These are phyloP conservation scores for Thaumetopoea pityocampa DNA, from an alignment of 1,140 invertebrate species.

Conservation along the genomic window DNA sequence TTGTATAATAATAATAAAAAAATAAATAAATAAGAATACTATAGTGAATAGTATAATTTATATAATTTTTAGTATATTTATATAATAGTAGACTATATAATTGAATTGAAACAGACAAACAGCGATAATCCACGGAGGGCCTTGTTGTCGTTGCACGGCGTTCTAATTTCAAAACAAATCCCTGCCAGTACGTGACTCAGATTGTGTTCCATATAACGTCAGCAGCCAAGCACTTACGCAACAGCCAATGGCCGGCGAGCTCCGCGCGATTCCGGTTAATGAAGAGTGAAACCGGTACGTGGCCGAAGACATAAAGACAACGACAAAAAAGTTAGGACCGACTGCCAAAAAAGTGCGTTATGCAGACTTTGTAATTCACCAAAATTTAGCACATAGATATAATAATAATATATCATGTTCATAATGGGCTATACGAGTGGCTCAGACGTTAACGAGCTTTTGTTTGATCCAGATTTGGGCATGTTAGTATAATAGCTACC, in stretches of 20 bases:
- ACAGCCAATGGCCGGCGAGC: conserved; percentile 31
- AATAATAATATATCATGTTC: too few relatives aligned
- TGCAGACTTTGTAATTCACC: too few relatives aligned
- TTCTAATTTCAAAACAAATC: conserved; percentile 73
- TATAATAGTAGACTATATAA: conserved; percentile 6
- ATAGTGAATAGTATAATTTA: background rate
- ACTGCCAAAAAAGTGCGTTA: conserved; percentile 9
- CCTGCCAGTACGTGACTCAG: conserved; percentile 68
- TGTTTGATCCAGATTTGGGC: too few relatives aligned
- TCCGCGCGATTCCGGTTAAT: conserved; percentile 44
- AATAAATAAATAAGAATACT: background rate
- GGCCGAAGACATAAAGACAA: conserved; percentile 15
- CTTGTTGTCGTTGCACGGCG: conserved; percentile 49
- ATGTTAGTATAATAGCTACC: too few relatives aligned
- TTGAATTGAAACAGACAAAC: conserved; percentile 55
- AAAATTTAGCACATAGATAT: too few relatives aligned
- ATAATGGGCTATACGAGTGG: too few relatives aligned
- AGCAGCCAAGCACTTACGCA: conserved; percentile 60
- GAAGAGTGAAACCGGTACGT: conserved; percentile 56
- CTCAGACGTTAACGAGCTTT: too few relatives aligned
- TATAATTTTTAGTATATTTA: too few relatives aligned
- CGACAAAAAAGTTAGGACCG: conserved; percentile 16
- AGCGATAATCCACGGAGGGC: conserved; percentile 61
- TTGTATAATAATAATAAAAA: too few relatives aligned
- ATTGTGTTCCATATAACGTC: conserved; percentile 59